Conservation (phyloP, 2,888 invertebrate genomes). For the Caenorhabditis sp. region DNA sequence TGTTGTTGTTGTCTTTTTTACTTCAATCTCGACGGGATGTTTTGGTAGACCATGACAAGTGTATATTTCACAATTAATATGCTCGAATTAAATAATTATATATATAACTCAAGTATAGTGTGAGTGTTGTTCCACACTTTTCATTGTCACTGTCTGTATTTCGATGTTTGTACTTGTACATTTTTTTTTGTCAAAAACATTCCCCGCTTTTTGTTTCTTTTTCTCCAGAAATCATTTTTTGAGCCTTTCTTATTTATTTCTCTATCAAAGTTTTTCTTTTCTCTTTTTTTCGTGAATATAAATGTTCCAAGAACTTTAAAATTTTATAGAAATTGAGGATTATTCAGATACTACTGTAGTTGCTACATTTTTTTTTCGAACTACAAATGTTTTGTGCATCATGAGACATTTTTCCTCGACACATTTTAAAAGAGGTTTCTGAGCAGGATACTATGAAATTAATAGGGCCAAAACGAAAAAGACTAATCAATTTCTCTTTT, state of each 20-base stretch:
- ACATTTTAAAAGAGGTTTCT: too few relatives aligned
- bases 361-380: too few relatives aligned
- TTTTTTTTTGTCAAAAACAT: slow-evolving; percentile 11
- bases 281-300: not conserved
- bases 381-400: too few relatives aligned
- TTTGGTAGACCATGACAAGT: too few relatives aligned
- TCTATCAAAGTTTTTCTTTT: too few relatives aligned
- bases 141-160: not conserved
- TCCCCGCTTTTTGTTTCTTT: slow-evolving; percentile 6
- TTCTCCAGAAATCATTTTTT: not conserved
- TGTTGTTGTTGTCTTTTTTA: not conserved
- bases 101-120: not conserved
- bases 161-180: slow-evolving; percentile 5
- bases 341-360: too few relatives aligned
- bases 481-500: too few relatives aligned
- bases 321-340: not conserved
- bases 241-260: not conserved
- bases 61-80: not conserved
- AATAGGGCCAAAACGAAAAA: too few relatives aligned
- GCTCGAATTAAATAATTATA: slow-evolving; percentile 3
- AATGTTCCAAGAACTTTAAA: not conserved
- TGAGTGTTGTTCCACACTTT: not conserved
- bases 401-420: too few relatives aligned
- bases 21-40: too few relatives aligned
- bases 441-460: too few relatives aligned